Evolutionary conservation across 2,797 vertebrate genomes (phyloP).

Genomic region (Dendrocincla tyrannina): DNA sequence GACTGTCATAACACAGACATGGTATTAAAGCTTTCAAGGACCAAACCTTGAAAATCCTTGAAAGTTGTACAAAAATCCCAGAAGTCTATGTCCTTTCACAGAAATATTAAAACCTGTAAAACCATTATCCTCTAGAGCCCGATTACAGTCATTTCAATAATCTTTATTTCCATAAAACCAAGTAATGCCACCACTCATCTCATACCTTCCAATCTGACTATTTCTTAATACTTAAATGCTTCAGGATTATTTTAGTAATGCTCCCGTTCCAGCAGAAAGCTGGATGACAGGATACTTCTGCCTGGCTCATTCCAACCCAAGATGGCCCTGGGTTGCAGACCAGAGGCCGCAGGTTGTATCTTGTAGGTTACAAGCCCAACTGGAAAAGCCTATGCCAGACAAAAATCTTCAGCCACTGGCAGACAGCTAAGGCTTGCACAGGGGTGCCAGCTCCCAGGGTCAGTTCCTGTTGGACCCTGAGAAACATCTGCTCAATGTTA

Average conservation of each 20-base stretch:
- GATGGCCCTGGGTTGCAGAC: neutral
- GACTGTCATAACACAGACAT: neutral
- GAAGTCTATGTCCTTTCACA: neutral
- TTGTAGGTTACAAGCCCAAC: neutral
- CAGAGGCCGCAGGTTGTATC: neutral
- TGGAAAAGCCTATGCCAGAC: neutral
- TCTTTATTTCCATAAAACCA: neutral
- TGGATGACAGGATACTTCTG: neutral
- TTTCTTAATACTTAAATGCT: neutral
- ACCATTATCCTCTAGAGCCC: neutral
- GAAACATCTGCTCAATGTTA: neutral
- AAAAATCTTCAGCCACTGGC: neutral
- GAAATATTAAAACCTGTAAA: neutral
- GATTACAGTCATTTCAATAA: neutral
- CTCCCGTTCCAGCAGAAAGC: neutral
- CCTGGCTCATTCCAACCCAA: neutral
- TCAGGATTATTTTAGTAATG: neutral
- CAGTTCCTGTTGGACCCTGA: neutral
- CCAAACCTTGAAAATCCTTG: neutral
- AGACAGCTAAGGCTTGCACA: neutral
- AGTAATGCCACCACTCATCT: neutral
- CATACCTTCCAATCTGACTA: neutral
- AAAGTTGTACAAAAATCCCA: neutral
- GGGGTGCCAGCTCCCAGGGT: neutral
- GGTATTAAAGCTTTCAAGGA: neutral